Conservation (phyloP, 2,797 vertebrate genomes). For the Melanotaenia nigrans region DNA sequence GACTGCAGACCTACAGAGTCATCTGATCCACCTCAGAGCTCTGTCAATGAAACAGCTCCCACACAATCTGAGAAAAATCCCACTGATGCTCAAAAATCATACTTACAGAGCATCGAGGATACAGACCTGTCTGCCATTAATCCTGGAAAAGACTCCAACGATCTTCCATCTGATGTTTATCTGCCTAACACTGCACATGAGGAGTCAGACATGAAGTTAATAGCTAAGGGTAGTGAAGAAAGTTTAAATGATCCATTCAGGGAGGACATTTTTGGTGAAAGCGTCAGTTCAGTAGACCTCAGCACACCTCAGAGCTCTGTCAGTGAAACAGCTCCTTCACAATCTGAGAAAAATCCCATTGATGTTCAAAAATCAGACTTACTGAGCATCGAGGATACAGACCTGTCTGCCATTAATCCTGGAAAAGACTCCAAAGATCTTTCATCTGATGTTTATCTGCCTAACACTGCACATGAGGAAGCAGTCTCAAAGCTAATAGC, state of each 20-base stretch:
- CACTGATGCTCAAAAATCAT: slow-evolving; percentile 15
- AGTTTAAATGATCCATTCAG: slow-evolving; percentile 16
- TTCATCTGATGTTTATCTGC: not conserved
- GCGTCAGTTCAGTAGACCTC: not conserved
- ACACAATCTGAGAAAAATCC: slow-evolving; percentile 13
- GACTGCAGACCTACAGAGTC: slow-evolving; percentile 8
- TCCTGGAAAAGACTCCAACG: slow-evolving; percentile 15
- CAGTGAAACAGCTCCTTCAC: slow-evolving; percentile 3
- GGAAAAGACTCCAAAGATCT: slow-evolving; percentile 20
- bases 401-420: not conserved
- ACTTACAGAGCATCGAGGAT: slow-evolving; percentile 13
- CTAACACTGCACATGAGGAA: slow-evolving; percentile 4
- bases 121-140: not conserved
- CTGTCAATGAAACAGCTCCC: slow-evolving; percentile 1
- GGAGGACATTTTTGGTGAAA: slow-evolving; percentile 31
- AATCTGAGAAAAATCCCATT: slow-evolving; percentile 22
- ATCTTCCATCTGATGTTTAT: not conserved
- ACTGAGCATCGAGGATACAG: slow-evolving; percentile 16
- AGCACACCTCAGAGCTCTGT: too few species aligned
- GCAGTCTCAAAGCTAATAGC: slow-evolving; percentile 6
- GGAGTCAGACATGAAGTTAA: slow-evolving; percentile 11
- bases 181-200: slow-evolving; percentile 1
- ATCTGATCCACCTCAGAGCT: not conserved
- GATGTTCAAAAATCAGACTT: slow-evolving; percentile 6
- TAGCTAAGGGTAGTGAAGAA: slow-evolving; percentile 17